Conservation (phyloP, 1,140 invertebrate genomes). For the Helicorthomorpha holstii region DNA sequence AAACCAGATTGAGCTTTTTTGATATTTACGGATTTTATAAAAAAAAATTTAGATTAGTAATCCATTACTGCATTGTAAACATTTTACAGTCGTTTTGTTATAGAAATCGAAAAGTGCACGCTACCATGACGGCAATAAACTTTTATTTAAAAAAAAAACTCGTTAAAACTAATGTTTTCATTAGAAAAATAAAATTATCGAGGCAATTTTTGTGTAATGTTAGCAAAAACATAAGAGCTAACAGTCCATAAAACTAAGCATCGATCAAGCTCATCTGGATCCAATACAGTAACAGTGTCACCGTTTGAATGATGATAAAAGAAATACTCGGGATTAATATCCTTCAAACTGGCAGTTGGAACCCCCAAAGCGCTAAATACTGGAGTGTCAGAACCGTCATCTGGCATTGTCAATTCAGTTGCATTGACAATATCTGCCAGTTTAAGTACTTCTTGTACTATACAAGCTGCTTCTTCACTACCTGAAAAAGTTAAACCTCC, state of each 20-base stretch:
- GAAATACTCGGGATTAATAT: conserved; percentile 53
- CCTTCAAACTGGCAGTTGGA: conserved; percentile 46
- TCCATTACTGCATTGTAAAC: too few species aligned
- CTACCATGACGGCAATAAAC: too few species aligned
- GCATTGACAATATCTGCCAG: conserved; percentile 16
- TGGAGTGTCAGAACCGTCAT: conserved; percentile 16
- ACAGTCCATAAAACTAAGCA: conserved; percentile 57
- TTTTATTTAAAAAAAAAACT: too few species aligned
- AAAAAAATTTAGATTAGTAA: too few species aligned
- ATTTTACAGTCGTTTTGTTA: too few species aligned
- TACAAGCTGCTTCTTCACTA: conserved; percentile 37
- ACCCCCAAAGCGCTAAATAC: conserved; percentile 29
- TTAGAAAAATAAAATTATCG: too few species aligned
- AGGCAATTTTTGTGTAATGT: conserved; percentile 47
- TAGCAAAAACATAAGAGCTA: conserved; percentile 49
- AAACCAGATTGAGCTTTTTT: too few species aligned
- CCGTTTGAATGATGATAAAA: conserved; percentile 64
- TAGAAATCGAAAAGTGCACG: too few species aligned
- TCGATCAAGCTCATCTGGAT: conserved; percentile 43
- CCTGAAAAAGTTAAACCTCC: conserved; percentile 41
- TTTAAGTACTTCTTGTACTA: conserved; percentile 42
- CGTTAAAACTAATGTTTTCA: too few species aligned
- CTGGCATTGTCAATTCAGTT: conserved; percentile 8
- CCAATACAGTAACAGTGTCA: conserved; percentile 56
- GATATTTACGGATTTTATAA: too few species aligned